These are phyloP conservation scores for Hyalella azteca DNA, from an alignment of 2,888 invertebrate genomes.

Conservation along the genomic window DNA sequence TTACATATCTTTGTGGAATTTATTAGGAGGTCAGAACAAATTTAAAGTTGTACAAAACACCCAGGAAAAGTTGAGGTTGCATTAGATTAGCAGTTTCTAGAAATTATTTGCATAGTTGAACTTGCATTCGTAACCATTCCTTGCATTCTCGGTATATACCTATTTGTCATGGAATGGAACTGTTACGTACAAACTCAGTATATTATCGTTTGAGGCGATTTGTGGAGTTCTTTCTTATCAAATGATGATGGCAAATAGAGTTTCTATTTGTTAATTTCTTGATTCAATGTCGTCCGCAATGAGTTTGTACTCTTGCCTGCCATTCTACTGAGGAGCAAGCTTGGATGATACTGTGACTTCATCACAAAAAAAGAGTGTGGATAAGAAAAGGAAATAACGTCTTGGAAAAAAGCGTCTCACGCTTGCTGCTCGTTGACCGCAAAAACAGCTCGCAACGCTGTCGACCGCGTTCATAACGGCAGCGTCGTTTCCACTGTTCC, in stretches of 20 bases:
- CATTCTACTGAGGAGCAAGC: too few species aligned
- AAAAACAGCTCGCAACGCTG: slow-evolving; percentile 2
- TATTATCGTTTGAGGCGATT: too few species aligned
- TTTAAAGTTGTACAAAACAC: too few species aligned
- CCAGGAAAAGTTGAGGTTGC: too few species aligned
- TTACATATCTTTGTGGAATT: not conserved
- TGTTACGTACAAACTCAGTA: too few species aligned
- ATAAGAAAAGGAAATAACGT: not conserved
- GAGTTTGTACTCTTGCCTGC: too few species aligned
- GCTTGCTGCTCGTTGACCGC: slow-evolving; percentile 24
- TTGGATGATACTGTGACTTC: not conserved
- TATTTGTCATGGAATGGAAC: not conserved
- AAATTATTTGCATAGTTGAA: not conserved
- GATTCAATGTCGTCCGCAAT: too few species aligned
- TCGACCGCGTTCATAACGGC: slow-evolving; percentile 24
- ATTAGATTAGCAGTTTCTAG: not conserved
- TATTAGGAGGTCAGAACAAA: too few species aligned
- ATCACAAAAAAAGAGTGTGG: not conserved
- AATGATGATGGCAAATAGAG: too few species aligned
- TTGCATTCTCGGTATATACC: not conserved
- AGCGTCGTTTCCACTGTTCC: not conserved
- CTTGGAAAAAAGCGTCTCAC: slow-evolving; percentile 5
- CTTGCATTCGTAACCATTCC: not conserved
- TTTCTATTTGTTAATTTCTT: too few species aligned
- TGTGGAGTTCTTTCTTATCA: too few species aligned